These are phyloP conservation scores for Drosophila buzzatii DNA, from an alignment of 2,888 invertebrate species.

Conservation along the genomic window DNA sequence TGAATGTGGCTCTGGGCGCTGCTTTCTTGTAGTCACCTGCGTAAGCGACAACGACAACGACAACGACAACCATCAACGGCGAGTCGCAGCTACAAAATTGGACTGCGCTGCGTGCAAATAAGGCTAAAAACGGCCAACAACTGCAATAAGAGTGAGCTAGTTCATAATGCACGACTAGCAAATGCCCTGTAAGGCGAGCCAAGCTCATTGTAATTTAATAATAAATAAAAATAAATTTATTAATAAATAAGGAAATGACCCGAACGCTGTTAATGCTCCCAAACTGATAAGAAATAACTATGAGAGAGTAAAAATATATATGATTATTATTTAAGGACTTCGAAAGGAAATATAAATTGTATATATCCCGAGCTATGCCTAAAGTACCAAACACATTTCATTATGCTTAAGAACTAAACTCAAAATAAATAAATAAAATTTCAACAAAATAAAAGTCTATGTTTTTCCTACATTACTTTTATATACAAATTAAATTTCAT, in stretches of 20 bases:
- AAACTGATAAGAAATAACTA: no score
- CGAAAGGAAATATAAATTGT: no score
- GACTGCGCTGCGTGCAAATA: constrained; percentile 80
- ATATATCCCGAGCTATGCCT: no score
- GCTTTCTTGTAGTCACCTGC: constrained; percentile 79
- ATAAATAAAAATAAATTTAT: not conserved
- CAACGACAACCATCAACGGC: constrained; percentile 39
- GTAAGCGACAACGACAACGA: constrained; percentile 75
- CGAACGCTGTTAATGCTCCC: no score
- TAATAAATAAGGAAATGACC: no score
- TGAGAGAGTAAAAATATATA: no score
- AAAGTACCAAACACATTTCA: no score
- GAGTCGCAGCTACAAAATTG: constrained; percentile 69
- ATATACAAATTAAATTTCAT: not conserved
- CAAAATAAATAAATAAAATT: not conserved
- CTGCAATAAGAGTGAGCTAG: constrained; percentile 20
- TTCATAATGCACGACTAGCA: not conserved
- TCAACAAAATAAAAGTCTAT: not conserved
- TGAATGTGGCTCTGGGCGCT: constrained; percentile 47
- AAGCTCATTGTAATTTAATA: not conserved
- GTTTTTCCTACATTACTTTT: not conserved
- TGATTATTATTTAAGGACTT: no score
- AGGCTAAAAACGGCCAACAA: constrained; percentile 65
- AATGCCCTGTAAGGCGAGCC: not conserved
- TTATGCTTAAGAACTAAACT: no score